Percentiles rank a stretch among this genome's conserved stretches.
Evolutionary conservation across 2,888 invertebrate species (phyloP).

Genomic region (Leptura quadrifasciata): DNA sequence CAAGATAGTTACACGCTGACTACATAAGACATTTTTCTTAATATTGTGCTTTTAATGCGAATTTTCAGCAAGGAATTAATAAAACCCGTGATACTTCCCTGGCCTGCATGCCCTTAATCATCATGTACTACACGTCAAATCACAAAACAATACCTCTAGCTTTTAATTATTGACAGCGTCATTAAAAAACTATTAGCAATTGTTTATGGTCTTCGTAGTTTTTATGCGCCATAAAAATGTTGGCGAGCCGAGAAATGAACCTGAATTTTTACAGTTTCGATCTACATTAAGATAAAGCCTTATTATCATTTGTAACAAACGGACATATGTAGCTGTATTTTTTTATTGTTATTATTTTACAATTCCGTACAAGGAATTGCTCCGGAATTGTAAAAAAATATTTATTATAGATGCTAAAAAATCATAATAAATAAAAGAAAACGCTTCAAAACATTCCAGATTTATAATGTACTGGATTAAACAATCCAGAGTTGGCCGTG

Average conservation of each 20-base stretch:
- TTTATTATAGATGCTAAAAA: not conserved
- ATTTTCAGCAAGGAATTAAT: not conserved
- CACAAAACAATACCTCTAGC: not conserved
- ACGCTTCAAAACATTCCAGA: no score
- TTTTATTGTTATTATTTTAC: not conserved
- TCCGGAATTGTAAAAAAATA: not conserved
- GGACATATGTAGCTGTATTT: constrained; percentile 1
- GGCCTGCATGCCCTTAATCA: not conserved
- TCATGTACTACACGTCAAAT: not conserved
- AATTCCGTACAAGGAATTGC: not conserved
- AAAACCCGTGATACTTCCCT: not conserved
- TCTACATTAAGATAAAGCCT: constrained; percentile 4
- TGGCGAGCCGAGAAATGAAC: constrained; percentile 3
- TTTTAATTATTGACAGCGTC: not conserved
- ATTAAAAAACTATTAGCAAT: constrained; percentile 7
- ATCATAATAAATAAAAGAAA: not conserved
- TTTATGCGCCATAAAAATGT: constrained; percentile 4
- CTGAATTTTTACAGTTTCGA: constrained; percentile 4
- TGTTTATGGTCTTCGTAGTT: constrained; percentile 1
- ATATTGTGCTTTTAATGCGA: no score
- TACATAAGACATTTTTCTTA: no score
- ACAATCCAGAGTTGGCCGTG: no score
- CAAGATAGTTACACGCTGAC: no score
- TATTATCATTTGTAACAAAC: constrained; percentile 3
- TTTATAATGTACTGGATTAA: no score